A percentile compares a stretch with the other conserved stretches of the same genome.
phyloP scores from a whole-genome alignment of 2,888 invertebrate genomes.

The Drosophila falleni region DNA sequence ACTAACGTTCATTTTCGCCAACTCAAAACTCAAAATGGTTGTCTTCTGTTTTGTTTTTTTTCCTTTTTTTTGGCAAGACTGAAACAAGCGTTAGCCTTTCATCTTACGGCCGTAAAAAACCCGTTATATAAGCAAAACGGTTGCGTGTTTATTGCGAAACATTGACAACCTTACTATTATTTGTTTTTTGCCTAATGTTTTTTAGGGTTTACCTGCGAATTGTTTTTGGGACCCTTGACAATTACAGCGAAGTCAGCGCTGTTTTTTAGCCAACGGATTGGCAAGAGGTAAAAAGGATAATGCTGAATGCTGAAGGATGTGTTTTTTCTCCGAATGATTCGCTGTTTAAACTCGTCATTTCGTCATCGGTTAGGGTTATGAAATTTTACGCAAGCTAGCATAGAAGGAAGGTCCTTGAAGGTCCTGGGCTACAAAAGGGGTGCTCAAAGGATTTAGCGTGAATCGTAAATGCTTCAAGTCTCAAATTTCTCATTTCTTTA shows the following conservation, averaged over 20 bases:
- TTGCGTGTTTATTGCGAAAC: conserved; percentile 65
- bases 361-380: conserved; percentile 70
- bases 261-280: conserved; percentile 80
- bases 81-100: conserved; percentile 42
- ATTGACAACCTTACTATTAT: conserved; percentile 28
- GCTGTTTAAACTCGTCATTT: not conserved
- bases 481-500: not conserved
- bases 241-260: conserved; percentile 62
- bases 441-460: conserved; percentile 74
- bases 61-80: not conserved
- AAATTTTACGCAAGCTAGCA: conserved; percentile 78
- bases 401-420: conserved; percentile 51
- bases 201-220: conserved; percentile 45
- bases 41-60: not conserved
- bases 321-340: conserved; percentile 51
- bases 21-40: conserved; percentile 22
- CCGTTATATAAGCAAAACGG: conserved; percentile 72
- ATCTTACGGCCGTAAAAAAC: conserved; percentile 50
- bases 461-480: conserved; percentile 46
- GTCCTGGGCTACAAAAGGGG: conserved; percentile 58
- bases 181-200: conserved; percentile 10
- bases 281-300: conserved; percentile 79
- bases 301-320: conserved; percentile 34
- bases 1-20: conserved; percentile 56
- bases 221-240: conserved; percentile 18